Conservation (phyloP, 1,140 invertebrate species). For the Plectus sambesii region DNA sequence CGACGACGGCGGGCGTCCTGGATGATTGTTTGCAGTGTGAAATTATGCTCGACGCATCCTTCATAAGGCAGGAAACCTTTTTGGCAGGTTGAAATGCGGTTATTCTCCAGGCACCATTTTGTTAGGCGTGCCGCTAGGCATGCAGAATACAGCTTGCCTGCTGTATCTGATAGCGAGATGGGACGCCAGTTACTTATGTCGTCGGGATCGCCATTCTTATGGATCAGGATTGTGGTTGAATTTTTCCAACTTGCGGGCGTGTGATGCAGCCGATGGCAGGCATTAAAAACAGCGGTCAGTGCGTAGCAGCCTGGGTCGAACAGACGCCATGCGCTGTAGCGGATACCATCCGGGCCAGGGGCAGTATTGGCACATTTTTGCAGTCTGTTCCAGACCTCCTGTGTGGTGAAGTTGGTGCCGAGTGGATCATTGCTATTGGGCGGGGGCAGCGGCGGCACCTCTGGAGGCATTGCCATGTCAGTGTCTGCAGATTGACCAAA, state of each 20-base stretch:
- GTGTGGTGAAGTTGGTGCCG: not conserved
- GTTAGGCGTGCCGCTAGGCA: conserved; percentile 17
- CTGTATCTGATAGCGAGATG: not conserved
- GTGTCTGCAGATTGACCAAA: no score
- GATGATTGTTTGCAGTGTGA: conserved; percentile 32
- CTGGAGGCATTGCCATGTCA: no score
- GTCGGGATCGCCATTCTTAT: not conserved
- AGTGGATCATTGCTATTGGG: no score
- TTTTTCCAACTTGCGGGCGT: conserved; percentile 27
- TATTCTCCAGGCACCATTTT: conserved; percentile 6
- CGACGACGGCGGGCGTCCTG: conserved; percentile 26
- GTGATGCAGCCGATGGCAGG: conserved; percentile 9
- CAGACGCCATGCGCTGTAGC: conserved; percentile 15
- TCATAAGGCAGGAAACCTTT: conserved; percentile 45
- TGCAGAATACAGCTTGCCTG: conserved; percentile 1
- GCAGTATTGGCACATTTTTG: conserved; percentile 22
- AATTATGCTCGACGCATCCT: conserved; percentile 46
- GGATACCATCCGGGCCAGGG: conserved; percentile 27
- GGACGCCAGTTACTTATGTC: not conserved
- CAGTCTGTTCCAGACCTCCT: not conserved
- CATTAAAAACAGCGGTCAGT: conserved; percentile 18
- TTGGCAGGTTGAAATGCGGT: conserved; percentile 22
- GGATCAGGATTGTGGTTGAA: conserved; percentile 28
- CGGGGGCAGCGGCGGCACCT: no score
- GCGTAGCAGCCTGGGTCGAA: conserved; percentile 14